Conservation (phyloP, 2,888 invertebrate species). For the Linyphia triangularis region DNA sequence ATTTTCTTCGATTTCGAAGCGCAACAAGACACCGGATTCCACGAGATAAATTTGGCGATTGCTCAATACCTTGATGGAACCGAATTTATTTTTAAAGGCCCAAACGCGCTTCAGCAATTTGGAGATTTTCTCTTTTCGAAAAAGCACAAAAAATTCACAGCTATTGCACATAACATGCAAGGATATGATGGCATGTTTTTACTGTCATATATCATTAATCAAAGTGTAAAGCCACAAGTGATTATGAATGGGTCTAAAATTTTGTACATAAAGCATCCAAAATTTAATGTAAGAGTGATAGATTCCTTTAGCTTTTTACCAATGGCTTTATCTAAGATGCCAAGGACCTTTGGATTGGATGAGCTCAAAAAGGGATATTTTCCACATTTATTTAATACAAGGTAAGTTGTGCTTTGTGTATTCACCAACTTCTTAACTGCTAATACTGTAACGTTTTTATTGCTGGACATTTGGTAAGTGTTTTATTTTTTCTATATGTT, state of each 20-base stretch:
- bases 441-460: neutral
- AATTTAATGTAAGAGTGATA: neutral
- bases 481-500: too few relatives aligned
- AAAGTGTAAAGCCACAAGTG: slow-evolving; percentile 12
- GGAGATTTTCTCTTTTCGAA: slow-evolving; percentile 11
- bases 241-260: slow-evolving; percentile 1
- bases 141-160: slow-evolving; percentile 3
- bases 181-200: slow-evolving; percentile 30
- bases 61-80: too few relatives aligned
- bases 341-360: slow-evolving; percentile 36
- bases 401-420: neutral
- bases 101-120: neutral
- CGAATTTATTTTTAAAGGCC: neutral
- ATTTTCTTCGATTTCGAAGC: too few relatives aligned
- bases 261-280: neutral
- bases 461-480: neutral
- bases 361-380: slow-evolving; percentile 42
- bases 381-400: slow-evolving; percentile 44
- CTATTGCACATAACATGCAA: slow-evolving; percentile 30
- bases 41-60: too few relatives aligned
- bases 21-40: too few relatives aligned
- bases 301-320: slow-evolving; percentile 54
- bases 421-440: neutral
- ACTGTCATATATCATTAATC: neutral
- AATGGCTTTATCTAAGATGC: slow-evolving; percentile 39